A percentile compares a stretch with the other conserved stretches of the same genome.
Evolutionary conservation across 2,888 invertebrate genomes (phyloP).

Genomic region (Zhuqinia jingwanae): DNA sequence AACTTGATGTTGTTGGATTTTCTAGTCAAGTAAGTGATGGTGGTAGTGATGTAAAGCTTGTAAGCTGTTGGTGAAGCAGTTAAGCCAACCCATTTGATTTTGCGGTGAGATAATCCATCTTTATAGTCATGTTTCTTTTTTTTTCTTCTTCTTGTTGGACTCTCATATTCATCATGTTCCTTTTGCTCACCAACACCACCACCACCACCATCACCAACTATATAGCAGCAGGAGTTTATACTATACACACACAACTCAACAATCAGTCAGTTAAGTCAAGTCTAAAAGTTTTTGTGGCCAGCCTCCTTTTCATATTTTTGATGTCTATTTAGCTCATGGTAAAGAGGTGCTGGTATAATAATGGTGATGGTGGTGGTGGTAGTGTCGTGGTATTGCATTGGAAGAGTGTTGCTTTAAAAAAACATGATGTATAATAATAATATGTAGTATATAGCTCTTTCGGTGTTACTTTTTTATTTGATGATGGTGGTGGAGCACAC

Average conservation of each 20-base stretch:
- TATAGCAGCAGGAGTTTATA: conserved; percentile 30
- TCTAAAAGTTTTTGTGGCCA: conserved; percentile 52
- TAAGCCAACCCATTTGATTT: conserved; percentile 67
- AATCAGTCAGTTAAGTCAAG: conserved; percentile 45
- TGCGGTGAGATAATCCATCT: conserved; percentile 68
- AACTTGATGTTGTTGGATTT: conserved; percentile 46
- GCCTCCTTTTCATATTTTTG: conserved; percentile 61
- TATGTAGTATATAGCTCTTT: not conserved
- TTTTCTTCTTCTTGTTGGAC: too few species aligned
- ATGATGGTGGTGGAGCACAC: conserved; percentile 38
- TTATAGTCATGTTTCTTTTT: conserved; percentile 65
- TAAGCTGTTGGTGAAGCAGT: conserved; percentile 43
- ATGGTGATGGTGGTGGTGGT: conserved; percentile 23
- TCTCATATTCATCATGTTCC: conserved; percentile 28
- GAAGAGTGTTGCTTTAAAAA: too few species aligned
- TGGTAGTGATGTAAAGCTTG: conserved; percentile 17
- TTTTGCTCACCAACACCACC: conserved; percentile 1
- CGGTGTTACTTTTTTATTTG: conserved; percentile 11
- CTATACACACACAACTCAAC: conserved; percentile 27
- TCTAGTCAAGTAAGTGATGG: conserved; percentile 23
- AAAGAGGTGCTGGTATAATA: conserved; percentile 15
- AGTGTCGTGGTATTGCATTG: conserved; percentile 15
- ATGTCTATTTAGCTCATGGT: conserved; percentile 50
- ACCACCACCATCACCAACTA: too few species aligned
- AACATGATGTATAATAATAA: not conserved